Base-by-base conservation (phyloP, 2,888 invertebrate genomes). In the Nasonovia ribisnigri region DNA sequence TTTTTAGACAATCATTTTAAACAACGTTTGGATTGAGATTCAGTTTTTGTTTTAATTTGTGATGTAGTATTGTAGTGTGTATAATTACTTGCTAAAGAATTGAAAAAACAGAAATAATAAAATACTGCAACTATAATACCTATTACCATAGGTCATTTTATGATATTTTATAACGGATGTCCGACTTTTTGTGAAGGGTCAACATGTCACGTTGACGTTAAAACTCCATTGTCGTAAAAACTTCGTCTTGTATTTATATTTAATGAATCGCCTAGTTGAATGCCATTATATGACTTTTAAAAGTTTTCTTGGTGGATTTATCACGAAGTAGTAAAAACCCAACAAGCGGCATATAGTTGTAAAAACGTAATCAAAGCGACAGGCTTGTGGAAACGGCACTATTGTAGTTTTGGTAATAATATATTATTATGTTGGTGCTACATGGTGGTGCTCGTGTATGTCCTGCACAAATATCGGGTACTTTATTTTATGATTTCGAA, bases 301-400 rank as follows among this genome's bases (percentile, higher is more conserved):
- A 86, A 86, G n/a, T 92, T 92, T 67, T 87, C 92, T 29, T 16
- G 36, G 26, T 1, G 13, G n/a, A 60, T 92, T 92, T 87, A 87
- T 92, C 87, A n/a, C 87, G 6, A 36, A 87, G 86, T 92, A 86
- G 46, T 92, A 92, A 92, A 92, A 92, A 57, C 57, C 24, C n/a
- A 91, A 57, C 84, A 57, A 91, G 84, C 57, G 11, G 10, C 24
- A n/a, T 54, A 43, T 54, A 43, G 84, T n/a, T 91, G 43, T 84
- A 91, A 90, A 90, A 90, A 90, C 36, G 48, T 90, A 90, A 90
- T 90, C 67, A 48, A 90, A 90, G n/a, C 29, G 57, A 29, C 57
- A 57, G 16, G 16, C 57, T 57, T 42, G 43, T 29, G 89, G 36
- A 16, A 36, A 77, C 20, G 16, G 36, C 67, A n/a, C 20, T 77